Conservation (phyloP, 2,888 invertebrate species). For the Heliconius ethilla region DNA sequence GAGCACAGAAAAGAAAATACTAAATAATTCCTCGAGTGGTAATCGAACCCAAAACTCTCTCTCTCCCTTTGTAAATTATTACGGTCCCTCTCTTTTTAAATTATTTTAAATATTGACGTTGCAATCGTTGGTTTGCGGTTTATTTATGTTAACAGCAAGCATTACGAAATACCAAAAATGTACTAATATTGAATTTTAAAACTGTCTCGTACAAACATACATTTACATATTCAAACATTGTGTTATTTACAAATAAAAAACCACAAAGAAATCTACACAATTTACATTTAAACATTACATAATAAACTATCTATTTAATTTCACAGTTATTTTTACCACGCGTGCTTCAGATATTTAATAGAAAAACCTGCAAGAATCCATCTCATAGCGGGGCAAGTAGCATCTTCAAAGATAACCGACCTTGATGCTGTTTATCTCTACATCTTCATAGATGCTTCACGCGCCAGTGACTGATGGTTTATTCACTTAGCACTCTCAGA, state of each 20-base stretch:
- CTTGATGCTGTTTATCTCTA: conserved; percentile 47
- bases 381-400: too few relatives aligned
- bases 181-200: too few relatives aligned
- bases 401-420: conserved; percentile 43
- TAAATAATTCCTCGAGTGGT: too few relatives aligned
- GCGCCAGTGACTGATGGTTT: conserved; percentile 54
- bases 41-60: too few relatives aligned
- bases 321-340: not conserved
- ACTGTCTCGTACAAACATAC: too few relatives aligned
- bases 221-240: too few relatives aligned
- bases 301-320: not conserved
- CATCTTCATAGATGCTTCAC: conserved; percentile 51
- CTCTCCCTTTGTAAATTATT: too few relatives aligned
- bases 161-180: not conserved
- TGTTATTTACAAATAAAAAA: not conserved
- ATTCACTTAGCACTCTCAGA: conserved; percentile 50
- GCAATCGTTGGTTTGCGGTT: too few relatives aligned
- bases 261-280: not conserved
- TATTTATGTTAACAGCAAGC: not conserved
- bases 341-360: not conserved
- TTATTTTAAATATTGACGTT: too few relatives aligned
- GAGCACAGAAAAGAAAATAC: too few relatives aligned
- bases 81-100: too few relatives aligned
- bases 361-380: not conserved
- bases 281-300: not conserved